phyloP scores from a whole-genome alignment of 2,113 vertebrate genomes.

The Coptodon rendalli region DNA sequence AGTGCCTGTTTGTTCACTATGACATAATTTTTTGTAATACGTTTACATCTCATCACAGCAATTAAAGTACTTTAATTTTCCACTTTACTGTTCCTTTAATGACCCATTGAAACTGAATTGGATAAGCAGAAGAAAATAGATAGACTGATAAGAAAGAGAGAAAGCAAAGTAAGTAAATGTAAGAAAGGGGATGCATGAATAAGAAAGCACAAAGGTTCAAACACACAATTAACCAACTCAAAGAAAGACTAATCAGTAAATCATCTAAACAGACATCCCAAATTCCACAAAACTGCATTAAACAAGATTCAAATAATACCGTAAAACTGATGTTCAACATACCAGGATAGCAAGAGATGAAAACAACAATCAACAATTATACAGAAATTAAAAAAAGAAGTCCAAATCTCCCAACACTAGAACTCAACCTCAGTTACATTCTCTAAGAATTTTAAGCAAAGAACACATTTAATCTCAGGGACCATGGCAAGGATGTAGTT shows the following conservation, averaged over 20 bases:
- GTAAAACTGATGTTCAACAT: background rate
- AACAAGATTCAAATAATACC: rapidly evolving
- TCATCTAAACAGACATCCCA: background rate
- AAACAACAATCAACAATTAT: background rate
- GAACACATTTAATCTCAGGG: background rate
- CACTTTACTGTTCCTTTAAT: background rate
- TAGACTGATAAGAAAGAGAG: background rate
- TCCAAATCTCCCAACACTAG: background rate
- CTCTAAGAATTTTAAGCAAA: background rate
- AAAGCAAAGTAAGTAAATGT: background rate
- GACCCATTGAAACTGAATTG: background rate
- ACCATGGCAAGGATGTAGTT: background rate
- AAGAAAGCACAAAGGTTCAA: background rate
- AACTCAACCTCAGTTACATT: background rate
- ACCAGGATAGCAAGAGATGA: background rate
- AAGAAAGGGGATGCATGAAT: background rate
- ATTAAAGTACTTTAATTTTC: background rate
- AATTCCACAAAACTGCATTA: background rate
- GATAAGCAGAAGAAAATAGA: background rate
- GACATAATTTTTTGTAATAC: background rate
- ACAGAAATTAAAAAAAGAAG: background rate
- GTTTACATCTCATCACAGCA: background rate
- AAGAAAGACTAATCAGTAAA: background rate
- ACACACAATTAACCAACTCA: background rate
- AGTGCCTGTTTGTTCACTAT: background rate